These are phyloP conservation scores for Orthosia gothica DNA, from an alignment of 2,888 invertebrate genomes.

Conservation along the genomic window DNA sequence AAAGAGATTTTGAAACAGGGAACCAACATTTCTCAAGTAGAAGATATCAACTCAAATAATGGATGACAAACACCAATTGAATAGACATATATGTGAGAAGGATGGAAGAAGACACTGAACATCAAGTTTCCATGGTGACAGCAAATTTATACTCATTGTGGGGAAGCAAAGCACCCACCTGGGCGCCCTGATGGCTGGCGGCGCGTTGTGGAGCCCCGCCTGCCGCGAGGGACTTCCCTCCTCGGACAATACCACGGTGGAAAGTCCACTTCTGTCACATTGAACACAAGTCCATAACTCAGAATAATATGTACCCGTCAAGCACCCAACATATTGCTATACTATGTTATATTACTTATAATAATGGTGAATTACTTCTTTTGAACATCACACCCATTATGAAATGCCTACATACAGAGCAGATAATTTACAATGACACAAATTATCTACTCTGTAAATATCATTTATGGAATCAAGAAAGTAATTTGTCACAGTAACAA, in stretches of 20 bases:
- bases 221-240: conserved; percentile 92
- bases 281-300: conserved; percentile 81
- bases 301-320: conserved; percentile 61
- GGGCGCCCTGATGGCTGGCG: conserved; percentile 87
- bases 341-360: conserved; percentile 43
- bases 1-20: conserved; percentile 63
- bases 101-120: conserved; percentile 82
- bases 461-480: conserved; percentile 21
- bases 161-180: conserved; percentile 90
- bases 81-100: conserved; percentile 69
- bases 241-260: conserved; percentile 95
- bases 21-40: conserved; percentile 64
- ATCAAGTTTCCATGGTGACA: conserved; percentile 76
- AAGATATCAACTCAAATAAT: conserved; percentile 72
- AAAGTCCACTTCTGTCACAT: conserved; percentile 95
- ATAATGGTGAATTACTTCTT: conserved; percentile 34
- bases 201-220: conserved; percentile 87
- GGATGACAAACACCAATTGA: conserved; percentile 68
- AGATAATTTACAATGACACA: conserved; percentile 65
- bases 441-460: conserved; percentile 48
- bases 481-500: conserved; percentile 27
- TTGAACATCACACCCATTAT: conserved; percentile 45
- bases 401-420: conserved; percentile 74
- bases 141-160: conserved; percentile 72
- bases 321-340: conserved; percentile 60